A percentile compares a stretch with the other conserved stretches of the same genome.
Evolutionary conservation across 2,113 vertebrate genomes (phyloP).

Genomic region (Myiozetetes cayanensis): DNA sequence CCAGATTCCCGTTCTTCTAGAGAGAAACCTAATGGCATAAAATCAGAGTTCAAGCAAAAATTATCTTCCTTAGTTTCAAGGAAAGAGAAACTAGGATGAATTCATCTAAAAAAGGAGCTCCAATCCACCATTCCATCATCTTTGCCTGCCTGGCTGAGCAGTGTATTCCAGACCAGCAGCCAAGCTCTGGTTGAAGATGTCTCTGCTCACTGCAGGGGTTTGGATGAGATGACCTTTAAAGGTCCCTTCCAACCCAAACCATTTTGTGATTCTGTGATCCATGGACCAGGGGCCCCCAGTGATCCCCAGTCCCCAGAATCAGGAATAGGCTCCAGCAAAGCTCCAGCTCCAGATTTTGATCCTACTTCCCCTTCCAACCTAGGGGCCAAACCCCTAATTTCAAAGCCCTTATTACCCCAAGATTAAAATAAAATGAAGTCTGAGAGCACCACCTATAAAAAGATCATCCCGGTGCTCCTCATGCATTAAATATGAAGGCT

Average conservation of each 20-base stretch:
- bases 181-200: not conserved
- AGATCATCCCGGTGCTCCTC: not conserved
- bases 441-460: not conserved
- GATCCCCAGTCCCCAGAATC: not conserved
- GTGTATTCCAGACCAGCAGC: not conserved
- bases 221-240: not conserved
- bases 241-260: not conserved
- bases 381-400: not conserved
- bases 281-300: rapidly evolving
- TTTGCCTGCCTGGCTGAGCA: not conserved
- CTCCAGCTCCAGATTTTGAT: not conserved
- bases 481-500: not conserved
- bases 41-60: not conserved
- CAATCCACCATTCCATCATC: not conserved
- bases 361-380: not conserved
- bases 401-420: not conserved
- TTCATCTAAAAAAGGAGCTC: not conserved
- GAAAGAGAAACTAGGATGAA: not conserved
- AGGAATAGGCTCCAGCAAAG: not conserved
- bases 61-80: not conserved
- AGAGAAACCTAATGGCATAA: not conserved
- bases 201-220: not conserved
- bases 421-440: not conserved
- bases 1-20: not conserved
- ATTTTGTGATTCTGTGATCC: rapidly evolving